phyloP scores from a whole-genome alignment of 2,113 vertebrate genomes.

The Orcinus orca region DNA sequence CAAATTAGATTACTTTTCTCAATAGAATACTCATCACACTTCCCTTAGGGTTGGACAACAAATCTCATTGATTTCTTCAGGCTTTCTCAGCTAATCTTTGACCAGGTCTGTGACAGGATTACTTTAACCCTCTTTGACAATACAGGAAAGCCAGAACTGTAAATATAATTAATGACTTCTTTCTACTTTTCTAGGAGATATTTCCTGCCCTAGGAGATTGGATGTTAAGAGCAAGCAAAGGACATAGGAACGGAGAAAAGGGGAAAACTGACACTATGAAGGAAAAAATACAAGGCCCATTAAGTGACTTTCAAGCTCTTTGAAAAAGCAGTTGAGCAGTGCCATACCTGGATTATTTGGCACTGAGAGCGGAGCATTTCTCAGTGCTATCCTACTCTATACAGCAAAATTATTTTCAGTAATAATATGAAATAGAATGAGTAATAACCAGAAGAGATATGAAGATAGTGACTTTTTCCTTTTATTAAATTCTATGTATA shows the following conservation, averaged over 20 bases:
- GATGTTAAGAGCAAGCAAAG: not conserved
- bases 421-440: not conserved
- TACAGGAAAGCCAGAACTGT: slow-evolving; percentile 3
- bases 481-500: not conserved
- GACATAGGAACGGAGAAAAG: not conserved
- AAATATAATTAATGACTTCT: slow-evolving; percentile 49
- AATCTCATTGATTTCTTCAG: slow-evolving; percentile 25
- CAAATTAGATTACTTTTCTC: slow-evolving; percentile 46
- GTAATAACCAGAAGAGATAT: not conserved
- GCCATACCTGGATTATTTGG: not conserved
- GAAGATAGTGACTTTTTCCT: not conserved
- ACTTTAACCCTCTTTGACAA: slow-evolving; percentile 42
- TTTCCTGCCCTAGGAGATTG: not conserved
- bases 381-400: not conserved
- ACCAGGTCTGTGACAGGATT: not conserved
- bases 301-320: not conserved
- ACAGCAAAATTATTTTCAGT: not conserved
- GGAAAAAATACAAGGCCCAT: not conserved
- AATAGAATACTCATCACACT: not conserved
- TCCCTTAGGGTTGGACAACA: not conserved
- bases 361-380: not conserved
- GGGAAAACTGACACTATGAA: not conserved
- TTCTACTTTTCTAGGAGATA: not conserved
- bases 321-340: not conserved
- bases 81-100: slow-evolving; percentile 49